phyloP scores from a whole-genome alignment of 2,888 invertebrate genomes.

The Erebia palarica region DNA sequence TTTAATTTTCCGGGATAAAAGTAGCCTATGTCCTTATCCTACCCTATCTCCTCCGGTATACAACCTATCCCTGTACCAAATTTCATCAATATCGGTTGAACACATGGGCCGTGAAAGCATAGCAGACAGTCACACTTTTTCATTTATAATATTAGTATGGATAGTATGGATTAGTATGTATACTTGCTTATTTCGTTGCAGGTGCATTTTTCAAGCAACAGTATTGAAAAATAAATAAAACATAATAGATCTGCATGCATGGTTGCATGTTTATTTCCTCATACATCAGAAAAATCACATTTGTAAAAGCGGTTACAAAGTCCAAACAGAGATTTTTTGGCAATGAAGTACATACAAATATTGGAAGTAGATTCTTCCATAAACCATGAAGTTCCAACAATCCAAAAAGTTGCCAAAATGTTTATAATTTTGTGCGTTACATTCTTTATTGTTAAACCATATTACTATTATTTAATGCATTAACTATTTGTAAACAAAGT shows the following conservation, averaged over 20 bases:
- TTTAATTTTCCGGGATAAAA: too few relatives aligned
- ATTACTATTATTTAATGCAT: constrained; percentile 31
- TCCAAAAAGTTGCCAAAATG: constrained; percentile 43
- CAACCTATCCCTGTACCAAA: too few relatives aligned
- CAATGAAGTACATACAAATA: constrained; percentile 44
- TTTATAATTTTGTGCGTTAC: constrained; percentile 54
- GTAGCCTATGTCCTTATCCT: too few relatives aligned
- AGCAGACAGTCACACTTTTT: too few relatives aligned
- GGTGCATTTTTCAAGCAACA: too few relatives aligned
- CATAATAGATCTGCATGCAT: constrained; percentile 54
- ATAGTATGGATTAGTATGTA: too few relatives aligned
- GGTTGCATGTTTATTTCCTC: constrained; percentile 72
- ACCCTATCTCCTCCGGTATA: too few relatives aligned
- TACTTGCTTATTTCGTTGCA: too few relatives aligned
- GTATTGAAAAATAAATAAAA: constrained; percentile 28
- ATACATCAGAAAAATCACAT: constrained; percentile 67
- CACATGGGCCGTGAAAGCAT: too few relatives aligned
- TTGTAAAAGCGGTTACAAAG: constrained; percentile 64
- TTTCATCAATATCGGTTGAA: too few relatives aligned
- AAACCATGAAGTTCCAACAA: constrained; percentile 26
- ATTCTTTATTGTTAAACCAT: constrained; percentile 25
- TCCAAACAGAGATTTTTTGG: constrained; percentile 52
- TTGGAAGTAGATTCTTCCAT: constrained; percentile 42
- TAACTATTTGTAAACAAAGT: constrained; percentile 30
- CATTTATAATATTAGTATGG: too few relatives aligned